Base-by-base conservation (phyloP, 1,140 invertebrate genomes). In the Drosophila lacertosa region DNA sequence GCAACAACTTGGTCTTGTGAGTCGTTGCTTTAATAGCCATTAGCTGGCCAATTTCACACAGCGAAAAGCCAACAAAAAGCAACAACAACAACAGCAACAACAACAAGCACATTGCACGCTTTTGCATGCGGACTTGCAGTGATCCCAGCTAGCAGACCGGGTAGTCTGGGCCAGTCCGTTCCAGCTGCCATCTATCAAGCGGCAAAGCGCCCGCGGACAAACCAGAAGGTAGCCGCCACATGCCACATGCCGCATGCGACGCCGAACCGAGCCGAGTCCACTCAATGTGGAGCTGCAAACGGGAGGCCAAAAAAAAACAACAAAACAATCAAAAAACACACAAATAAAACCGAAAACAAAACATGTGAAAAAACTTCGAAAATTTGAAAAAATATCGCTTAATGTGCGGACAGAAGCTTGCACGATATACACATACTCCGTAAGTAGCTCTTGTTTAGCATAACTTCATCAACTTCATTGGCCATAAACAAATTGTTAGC, bases 141-240 rank as follows among this genome's bases (percentile, higher is more conserved):
- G 37, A 39, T 15, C 24, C 16, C 18, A 64, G 13, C 29, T 1
- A 13, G 15, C 13, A 11, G 37, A 29, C 3, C 18, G 9, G 20
- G 26, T n/a, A n/a, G n/a, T n/a, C n/a, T n/a, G n/a, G n/a, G n/a
- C n/a, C n/a, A n/a, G n/a, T n/a, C n/a, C n/a, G n/a, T n/a, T n/a
- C 72, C 81, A 86, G 74, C 82, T 86, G 81, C 81, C 77, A 86
- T 86, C 81, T 86, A 86, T 86, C 81, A 86, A 82, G 62, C 57
- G 73, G 73, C 74, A 86, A 86, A 86, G 71, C 81, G 81, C 81
- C 81, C 77, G 77, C 81, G 80, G 81, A 70, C 77, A 80, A 74
- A 80, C 75, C 76, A 80, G 60, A 86, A 88, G 77, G 81, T 77
- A 80, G 73, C 62, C 65, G 59, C 55, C 64, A 26, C 20, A 50